Evolutionary conservation across 2,888 invertebrate genomes (phyloP).

Genomic region (Oxytorus armatus): DNA sequence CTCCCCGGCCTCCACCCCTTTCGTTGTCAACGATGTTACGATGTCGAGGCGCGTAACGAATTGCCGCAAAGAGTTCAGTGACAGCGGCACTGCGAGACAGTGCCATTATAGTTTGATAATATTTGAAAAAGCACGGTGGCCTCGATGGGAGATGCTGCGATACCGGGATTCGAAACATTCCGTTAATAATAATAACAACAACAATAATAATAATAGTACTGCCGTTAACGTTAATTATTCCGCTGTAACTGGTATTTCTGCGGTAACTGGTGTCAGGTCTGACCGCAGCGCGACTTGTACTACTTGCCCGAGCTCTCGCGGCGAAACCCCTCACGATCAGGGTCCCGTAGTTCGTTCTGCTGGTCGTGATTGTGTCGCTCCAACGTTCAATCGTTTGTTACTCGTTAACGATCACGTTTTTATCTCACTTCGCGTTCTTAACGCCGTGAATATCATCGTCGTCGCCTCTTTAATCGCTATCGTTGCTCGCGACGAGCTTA

Average conservation of each 20-base stretch:
- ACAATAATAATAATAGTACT: conserved; percentile 11
- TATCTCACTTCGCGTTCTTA: conserved; percentile 42
- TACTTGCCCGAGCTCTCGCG: conserved; percentile 51
- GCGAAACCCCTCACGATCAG: conserved; percentile 30
- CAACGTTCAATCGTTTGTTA: conserved; percentile 43
- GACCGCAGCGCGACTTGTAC: conserved; percentile 51
- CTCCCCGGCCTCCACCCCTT: not conserved
- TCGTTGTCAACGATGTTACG: conserved; percentile 69
- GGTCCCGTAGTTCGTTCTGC: conserved; percentile 22
- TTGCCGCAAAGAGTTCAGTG: conserved; percentile 64
- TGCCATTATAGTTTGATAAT: conserved; percentile 12
- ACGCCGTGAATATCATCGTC: conserved; percentile 17
- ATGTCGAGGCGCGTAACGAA: conserved; percentile 69
- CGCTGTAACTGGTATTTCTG: not conserved
- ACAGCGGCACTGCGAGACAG: conserved; percentile 40
- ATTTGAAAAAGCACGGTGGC: conserved; percentile 7
- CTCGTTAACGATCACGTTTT: conserved; percentile 43
- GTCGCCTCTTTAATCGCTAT: conserved; percentile 17
- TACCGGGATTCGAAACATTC: not conserved
- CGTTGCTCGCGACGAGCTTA: no score
- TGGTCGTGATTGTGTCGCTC: conserved; percentile 32
- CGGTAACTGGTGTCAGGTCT: conserved; percentile 31
- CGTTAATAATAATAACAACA: conserved; percentile 11
- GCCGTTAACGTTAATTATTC: conserved; percentile 11
- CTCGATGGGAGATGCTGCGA: conserved; percentile 58